Evolutionary conservation across 2,888 invertebrate genomes (phyloP), one percentile per base, ranked within the genome.

Genomic region (Andrena fulva): DNA sequence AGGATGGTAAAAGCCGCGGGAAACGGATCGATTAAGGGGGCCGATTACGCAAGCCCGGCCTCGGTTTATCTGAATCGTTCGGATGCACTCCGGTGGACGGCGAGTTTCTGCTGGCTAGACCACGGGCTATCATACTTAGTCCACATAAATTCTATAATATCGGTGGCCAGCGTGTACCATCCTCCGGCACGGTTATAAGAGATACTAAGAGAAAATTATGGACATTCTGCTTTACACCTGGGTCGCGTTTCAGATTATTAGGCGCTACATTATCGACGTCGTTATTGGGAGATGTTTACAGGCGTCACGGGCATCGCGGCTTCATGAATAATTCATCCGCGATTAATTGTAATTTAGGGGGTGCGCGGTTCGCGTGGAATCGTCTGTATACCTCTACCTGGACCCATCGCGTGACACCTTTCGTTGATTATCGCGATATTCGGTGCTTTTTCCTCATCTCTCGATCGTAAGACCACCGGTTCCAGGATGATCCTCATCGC

Each of bases 191-290:
- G 42, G 56, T 20, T 64, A 48, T 84, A 71, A 81, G 78, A 83
- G 79, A 84, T 86, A 87, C 62, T 81, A 59, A 62, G 77, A 72
- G 79, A 75, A 88, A 87, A 85, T 87, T 85, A 88, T 85, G 81
- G 62, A 74, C 73, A 72, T 86, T 87, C 86, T 60, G 48, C 72
- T 63, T 86, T 78, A 86, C 80, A 85, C 80, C 78, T 85, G 73
- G 78, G 60, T 80, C 72, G 71, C 62, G 80, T 71, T 71, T 72
- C 80, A 56, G 77, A 80, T 87, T 87, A 87, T 87, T 84, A 80
- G 71, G 70, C 74, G 59, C 63, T 75, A 79, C 80, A 54, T 85
- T 87, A 87, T 82, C 86, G 74, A 74, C 78, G 77, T 69, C 76
- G 81, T 84, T 80, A 84, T 78, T 81, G 74, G 75, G 33, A 59